Evolutionary conservation across 2,797 vertebrate species (phyloP).

Genomic region (Semaprochilodus insignis): DNA sequence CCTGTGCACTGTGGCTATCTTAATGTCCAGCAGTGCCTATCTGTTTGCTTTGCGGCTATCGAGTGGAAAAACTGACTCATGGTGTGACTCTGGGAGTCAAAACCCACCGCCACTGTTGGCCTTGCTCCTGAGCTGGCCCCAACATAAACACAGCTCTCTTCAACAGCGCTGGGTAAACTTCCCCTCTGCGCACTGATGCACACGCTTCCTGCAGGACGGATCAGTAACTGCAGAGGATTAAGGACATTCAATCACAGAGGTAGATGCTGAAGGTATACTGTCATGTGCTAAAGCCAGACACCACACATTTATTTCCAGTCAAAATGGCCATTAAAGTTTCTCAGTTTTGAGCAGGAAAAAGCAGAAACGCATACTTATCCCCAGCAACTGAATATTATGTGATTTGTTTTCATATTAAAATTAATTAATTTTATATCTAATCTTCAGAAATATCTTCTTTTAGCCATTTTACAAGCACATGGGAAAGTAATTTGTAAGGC

Average conservation of each 20-base stretch:
- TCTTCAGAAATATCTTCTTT: too few species aligned
- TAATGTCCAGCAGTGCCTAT: slow-evolving; percentile 59
- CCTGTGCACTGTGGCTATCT: slow-evolving; percentile 60
- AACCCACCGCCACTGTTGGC: slow-evolving; percentile 47
- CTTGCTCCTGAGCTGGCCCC: slow-evolving; percentile 65
- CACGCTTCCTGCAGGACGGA: slow-evolving; percentile 74
- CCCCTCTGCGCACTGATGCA: slow-evolving; percentile 71
- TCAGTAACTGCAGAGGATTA: slow-evolving; percentile 32
- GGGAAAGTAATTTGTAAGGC: too few species aligned
- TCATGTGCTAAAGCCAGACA: too few species aligned
- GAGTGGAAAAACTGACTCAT: slow-evolving; percentile 69
- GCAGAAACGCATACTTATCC: too few species aligned
- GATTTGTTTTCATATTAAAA: too few species aligned
- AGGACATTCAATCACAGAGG: slow-evolving; percentile 11
- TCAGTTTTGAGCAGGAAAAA: too few species aligned
- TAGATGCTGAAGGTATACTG: too few species aligned
- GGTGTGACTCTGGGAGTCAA: slow-evolving; percentile 57
- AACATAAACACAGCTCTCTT: slow-evolving; percentile 75
- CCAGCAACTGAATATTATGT: too few species aligned
- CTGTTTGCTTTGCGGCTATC: slow-evolving; percentile 71
- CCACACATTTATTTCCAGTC: too few species aligned
- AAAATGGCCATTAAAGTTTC: too few species aligned
- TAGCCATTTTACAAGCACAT: too few species aligned
- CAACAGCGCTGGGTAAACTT: slow-evolving; percentile 71
- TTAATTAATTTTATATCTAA: too few species aligned